Base-by-base conservation (phyloP, 1,140 invertebrate genomes). In the Calliopsis andreniformis region DNA sequence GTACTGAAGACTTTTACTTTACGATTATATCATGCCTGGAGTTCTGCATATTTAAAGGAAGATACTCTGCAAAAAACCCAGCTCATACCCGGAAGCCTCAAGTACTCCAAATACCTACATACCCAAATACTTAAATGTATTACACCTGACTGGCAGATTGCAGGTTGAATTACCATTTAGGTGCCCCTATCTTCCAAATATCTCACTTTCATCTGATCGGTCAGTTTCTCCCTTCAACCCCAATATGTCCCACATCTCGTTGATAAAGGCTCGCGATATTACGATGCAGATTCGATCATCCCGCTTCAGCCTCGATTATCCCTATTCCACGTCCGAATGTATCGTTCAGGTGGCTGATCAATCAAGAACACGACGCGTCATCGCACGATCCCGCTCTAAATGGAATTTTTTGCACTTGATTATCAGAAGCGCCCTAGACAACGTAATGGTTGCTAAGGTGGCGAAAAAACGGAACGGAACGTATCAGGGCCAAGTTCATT, bases 401-500 rank as follows among this genome's bases (percentile, higher is more conserved):
- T 64, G 64, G 43, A 35, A 68, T 67, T 78, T 73, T 80, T 64
- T 55, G 39, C 35, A 14, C 45, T 32, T 43, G 28, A 58, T 67
- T 79, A 63, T 63, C 55, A 39, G 10, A 61, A 49, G 76, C 56
- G 35, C 59, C 64, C 71, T 87, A 84, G 85, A 87, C 85, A 86
- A 86, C 84, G 62, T 79, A 82, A 79, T 43, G 67, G 78, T 56
- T 77, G 43, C 39, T 64, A 62, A 56, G 68, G 69, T 53, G 71
- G 69, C 66, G 75, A 72, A 82, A 68, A 79, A 71, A 82, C 51
- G 64, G 25, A n/a, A 32, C 14, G 25, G 14, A 25, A 49, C 39
- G 51, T 39, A 49, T 20, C 47, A 14, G 43, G 39, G 30, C 62
- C 72, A 43, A 73, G 76, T 87, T 86, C 84, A 87, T 89, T 89